A percentile compares a stretch with the other conserved stretches of the same genome.
Evolutionary conservation across 2,797 vertebrate species (phyloP).

Genomic region (Garrulus glandarius): DNA sequence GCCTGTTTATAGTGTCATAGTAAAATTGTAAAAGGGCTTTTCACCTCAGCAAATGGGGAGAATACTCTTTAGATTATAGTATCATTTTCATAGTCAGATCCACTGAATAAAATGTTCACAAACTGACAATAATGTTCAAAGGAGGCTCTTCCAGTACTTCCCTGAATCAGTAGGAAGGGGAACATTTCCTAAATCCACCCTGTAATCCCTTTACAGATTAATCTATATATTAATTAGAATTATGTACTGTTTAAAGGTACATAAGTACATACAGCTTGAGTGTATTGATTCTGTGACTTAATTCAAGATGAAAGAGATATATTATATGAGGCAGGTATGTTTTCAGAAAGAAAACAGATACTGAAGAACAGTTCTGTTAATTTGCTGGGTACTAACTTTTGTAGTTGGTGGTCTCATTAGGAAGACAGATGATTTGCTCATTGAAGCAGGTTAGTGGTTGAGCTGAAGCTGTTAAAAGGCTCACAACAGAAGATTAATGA

Average conservation of each 20-base stretch:
- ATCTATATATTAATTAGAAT: not conserved
- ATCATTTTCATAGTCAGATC: not conserved
- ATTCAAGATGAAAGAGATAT: not conserved
- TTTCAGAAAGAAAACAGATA: not conserved
- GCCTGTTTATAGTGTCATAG: not conserved
- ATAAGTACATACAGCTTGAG: not conserved
- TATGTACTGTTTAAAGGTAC: not conserved
- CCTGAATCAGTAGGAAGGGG: not conserved
- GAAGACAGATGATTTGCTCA: conserved; percentile 36
- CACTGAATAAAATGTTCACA: not conserved
- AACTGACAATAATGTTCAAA: not conserved
- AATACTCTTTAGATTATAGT: not conserved
- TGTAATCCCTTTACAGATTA: not conserved
- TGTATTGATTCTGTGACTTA: not conserved
- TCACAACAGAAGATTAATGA: conserved; percentile 1
- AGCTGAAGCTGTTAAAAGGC: conserved; percentile 24
- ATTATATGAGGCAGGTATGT: not conserved
- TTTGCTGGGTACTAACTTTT: not conserved
- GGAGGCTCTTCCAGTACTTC: not conserved
- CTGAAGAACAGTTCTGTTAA: not conserved
- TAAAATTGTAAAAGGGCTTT: not conserved
- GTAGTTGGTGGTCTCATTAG: conserved; percentile 6
- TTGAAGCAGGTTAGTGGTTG: not conserved
- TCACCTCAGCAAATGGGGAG: not conserved
- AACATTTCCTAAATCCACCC: not conserved